A percentile compares a stretch with the other conserved stretches of the same genome.
phyloP scores from a whole-genome alignment of 2,113 vertebrate genomes.

The Stercorarius parasiticus region DNA sequence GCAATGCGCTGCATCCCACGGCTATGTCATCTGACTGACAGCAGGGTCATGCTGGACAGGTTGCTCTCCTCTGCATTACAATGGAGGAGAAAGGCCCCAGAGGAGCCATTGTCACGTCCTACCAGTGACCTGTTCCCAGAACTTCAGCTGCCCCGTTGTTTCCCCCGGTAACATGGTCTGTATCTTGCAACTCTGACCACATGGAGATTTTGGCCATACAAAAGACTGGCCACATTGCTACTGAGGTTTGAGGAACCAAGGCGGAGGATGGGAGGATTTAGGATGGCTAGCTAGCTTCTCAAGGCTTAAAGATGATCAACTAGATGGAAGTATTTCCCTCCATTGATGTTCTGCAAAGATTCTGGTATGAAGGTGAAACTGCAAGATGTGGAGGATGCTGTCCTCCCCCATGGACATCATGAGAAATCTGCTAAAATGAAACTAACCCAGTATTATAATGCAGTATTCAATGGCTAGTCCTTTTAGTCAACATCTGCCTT shows the following conservation, averaged over 20 bases:
- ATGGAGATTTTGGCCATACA: background rate
- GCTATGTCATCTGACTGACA: background rate
- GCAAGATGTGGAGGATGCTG: background rate
- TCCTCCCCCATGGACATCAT: background rate
- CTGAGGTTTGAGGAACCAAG: background rate
- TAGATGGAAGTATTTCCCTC: background rate
- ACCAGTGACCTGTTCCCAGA: background rate
- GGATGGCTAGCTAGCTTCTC: background rate
- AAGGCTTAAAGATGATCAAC: background rate
- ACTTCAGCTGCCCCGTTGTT: background rate
- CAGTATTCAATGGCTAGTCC: background rate
- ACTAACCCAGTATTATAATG: background rate
- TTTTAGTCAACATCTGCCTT: background rate
- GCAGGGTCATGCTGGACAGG: background rate
- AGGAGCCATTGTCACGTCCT: background rate
- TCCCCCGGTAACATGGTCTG: background rate
- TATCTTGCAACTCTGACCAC: background rate
- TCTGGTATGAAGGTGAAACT: background rate
- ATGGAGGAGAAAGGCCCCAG: background rate
- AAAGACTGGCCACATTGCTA: background rate
- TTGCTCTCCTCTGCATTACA: background rate
- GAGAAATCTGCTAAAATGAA: background rate
- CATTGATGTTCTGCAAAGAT: background rate
- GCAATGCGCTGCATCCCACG: accelerated
- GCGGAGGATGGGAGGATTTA: background rate